phyloP scores from a whole-genome alignment of 2,888 invertebrate genomes.

The Rhamnusium bicolor region DNA sequence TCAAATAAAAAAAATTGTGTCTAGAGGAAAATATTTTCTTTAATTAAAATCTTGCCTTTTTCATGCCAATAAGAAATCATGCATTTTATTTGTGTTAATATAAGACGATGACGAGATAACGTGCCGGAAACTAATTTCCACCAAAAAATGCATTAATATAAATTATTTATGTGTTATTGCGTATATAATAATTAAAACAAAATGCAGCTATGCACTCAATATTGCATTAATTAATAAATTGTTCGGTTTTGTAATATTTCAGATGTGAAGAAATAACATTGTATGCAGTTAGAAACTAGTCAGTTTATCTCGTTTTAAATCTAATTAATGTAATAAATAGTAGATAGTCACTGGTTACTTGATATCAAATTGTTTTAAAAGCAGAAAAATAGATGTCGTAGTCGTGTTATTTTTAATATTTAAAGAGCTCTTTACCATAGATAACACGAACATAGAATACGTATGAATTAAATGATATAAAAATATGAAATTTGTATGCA shows the following conservation, averaged over 20 bases:
- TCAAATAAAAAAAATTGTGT: neutral
- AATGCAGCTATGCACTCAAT: constrained; percentile 7
- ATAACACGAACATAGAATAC: too few species aligned
- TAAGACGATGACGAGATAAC: neutral
- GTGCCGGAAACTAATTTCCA: neutral
- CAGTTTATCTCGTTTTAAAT: neutral
- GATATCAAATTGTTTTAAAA: too few species aligned
- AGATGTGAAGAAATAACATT: constrained; percentile 4
- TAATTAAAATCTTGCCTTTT: neutral
- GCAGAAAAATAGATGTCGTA: too few species aligned
- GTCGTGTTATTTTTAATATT: too few species aligned
- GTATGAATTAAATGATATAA: too few species aligned
- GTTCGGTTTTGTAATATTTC: constrained; percentile 1
- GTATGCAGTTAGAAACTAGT: neutral
- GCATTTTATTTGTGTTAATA: neutral
- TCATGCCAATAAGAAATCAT: neutral
- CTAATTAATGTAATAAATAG: too few species aligned
- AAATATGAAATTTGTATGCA: too few species aligned
- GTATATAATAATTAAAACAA: constrained; percentile 5
- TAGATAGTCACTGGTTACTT: too few species aligned
- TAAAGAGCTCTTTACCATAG: too few species aligned
- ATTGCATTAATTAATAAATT: neutral
- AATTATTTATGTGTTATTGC: neutral
- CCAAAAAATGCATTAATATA: neutral
- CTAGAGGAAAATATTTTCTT: neutral